Evolutionary conservation across 2,113 vertebrate genomes (phyloP).

Genomic region (Antidorcas marsupialis): DNA sequence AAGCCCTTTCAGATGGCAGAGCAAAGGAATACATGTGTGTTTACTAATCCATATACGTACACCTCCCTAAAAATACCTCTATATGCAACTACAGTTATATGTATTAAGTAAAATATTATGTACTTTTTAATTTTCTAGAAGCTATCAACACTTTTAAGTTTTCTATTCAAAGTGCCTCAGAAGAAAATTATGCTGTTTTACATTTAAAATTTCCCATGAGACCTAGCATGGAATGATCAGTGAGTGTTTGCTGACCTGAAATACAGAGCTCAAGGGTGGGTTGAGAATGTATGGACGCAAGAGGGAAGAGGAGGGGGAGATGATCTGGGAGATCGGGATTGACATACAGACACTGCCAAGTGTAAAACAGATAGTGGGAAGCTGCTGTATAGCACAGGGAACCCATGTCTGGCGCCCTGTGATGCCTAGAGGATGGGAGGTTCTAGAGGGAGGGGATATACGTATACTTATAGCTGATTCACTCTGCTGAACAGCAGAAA

Average conservation of each 20-base stretch:
- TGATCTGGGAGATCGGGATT: accelerated
- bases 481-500: neutral
- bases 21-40: too few species aligned
- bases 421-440: too few species aligned
- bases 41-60: too few species aligned
- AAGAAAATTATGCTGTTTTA: neutral
- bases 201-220: neutral
- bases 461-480: neutral
- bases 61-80: neutral
- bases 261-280: neutral
- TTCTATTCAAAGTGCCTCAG: neutral
- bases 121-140: neutral
- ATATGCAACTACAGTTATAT: neutral
- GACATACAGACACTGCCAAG: neutral
- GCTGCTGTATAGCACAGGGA: too few species aligned
- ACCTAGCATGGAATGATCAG: neutral
- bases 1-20: too few species aligned
- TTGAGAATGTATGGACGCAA: neutral
- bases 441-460: too few species aligned
- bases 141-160: neutral
- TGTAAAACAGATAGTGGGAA: too few species aligned
- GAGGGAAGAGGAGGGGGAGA: neutral
- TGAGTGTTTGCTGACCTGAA: neutral
- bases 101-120: neutral
- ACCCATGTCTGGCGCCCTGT: too few species aligned